Conservation (phyloP, 2,113 vertebrate genomes). For the Taurulus bubalis region DNA sequence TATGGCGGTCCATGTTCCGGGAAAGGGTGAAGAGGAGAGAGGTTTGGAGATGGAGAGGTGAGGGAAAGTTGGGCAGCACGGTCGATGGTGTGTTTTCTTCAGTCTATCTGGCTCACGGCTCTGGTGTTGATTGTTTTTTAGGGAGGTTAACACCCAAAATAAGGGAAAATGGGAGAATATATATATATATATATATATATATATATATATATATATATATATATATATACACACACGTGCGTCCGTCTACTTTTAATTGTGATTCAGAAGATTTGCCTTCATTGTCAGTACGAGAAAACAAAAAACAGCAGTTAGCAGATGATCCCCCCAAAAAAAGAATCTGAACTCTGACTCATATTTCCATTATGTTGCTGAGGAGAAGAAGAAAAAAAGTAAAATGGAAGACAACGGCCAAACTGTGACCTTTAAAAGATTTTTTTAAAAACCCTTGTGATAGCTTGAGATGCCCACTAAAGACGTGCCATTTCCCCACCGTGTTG, state of each 20-base stretch:
- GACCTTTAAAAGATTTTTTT: too few species aligned
- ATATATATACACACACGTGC: too few species aligned
- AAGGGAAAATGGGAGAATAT: background rate
- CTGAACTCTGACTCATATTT: too few species aligned
- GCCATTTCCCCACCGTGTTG: background rate
- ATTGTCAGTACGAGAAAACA: background rate
- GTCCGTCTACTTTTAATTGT: background rate
- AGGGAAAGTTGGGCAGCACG: slow-evolving; percentile 13
- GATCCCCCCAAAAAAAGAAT: background rate
- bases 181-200: background rate
- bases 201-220: background rate
- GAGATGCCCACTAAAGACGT: background rate
- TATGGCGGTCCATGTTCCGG: slow-evolving; percentile 63
- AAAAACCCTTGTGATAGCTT: too few species aligned
- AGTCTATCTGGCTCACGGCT: background rate
- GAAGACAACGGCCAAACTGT: too few species aligned
- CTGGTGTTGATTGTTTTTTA: slow-evolving; percentile 38
- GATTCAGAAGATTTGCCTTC: background rate
- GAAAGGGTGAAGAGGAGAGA: slow-evolving; percentile 49
- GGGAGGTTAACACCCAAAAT: background rate
- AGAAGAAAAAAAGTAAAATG: too few species aligned
- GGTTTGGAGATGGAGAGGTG: slow-evolving; percentile 30
- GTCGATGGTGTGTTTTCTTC: slow-evolving; percentile 24
- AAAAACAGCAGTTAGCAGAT: background rate
- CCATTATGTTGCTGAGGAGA: too few species aligned